phyloP scores from a whole-genome alignment of 2,797 vertebrate species.

The Enteromius treurensis region DNA sequence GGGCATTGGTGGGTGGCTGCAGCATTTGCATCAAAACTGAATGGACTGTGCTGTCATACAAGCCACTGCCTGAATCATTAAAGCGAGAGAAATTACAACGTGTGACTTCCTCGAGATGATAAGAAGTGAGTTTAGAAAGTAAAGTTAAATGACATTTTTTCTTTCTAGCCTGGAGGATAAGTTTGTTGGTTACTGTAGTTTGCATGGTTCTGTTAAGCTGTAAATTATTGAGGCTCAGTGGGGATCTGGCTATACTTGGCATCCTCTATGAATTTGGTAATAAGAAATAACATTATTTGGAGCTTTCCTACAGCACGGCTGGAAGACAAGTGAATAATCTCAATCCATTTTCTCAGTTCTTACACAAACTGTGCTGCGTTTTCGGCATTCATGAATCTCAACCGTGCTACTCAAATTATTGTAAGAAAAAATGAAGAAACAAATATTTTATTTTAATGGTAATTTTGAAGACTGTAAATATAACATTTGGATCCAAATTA shows the following conservation, averaged over 20 bases:
- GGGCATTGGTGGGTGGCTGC: conserved; percentile 45
- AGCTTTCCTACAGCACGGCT: neutral
- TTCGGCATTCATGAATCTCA: conserved; percentile 4
- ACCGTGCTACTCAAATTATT: neutral
- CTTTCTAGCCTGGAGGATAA: neutral
- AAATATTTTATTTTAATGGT: neutral
- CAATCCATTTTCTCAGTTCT: neutral
- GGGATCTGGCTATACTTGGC: conserved; percentile 9
- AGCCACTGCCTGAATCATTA: conserved; percentile 41
- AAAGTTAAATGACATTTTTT: neutral
- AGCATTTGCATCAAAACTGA: conserved; percentile 42
- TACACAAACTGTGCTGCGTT: neutral
- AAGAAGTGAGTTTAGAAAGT: conserved; percentile 25
- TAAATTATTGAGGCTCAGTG: conserved; percentile 1
- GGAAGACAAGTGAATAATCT: conserved; percentile 15
- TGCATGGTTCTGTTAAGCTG: neutral
- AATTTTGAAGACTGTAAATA: neutral
- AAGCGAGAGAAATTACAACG: conserved; percentile 35
- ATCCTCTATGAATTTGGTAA: conserved; percentile 6
- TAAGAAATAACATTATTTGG: neutral
- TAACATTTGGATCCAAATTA: neutral
- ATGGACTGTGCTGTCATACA: conserved; percentile 44
- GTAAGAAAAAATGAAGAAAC: neutral
- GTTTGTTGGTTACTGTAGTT: conserved; percentile 11
- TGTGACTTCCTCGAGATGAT: conserved; percentile 6